Evolutionary conservation across 2,888 invertebrate genomes (phyloP), one percentile per base, ranked within the genome.

Genomic region (Parapristionchus giblindavisi): DNA sequence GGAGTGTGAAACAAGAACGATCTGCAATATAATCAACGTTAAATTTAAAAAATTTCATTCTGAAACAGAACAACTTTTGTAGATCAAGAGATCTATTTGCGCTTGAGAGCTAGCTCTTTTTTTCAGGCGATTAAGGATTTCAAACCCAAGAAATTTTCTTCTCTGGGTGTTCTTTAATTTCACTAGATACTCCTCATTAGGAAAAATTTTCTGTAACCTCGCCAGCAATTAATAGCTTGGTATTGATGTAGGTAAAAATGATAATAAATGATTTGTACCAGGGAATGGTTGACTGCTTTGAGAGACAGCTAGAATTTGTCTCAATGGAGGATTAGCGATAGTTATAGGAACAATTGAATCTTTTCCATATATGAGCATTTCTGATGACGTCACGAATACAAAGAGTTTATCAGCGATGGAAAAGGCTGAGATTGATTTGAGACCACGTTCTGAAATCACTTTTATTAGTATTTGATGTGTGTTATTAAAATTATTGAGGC

Each of bases 271-370:
- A 27, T 17, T 43, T 43, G 5, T 76, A 77, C 81, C 83, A 8
- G 87, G 87, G 75, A 85, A 87, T 2, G 87, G 87, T 72, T 87
- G 87, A 52, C 85, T 84, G 43, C 86, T 85, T 71, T 87, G 87
- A 24, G 84, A 84, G 17, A 83, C 86, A n/a, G 86, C 87, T n/a
- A 87, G 73, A 27, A 87, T 81, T 68, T 87, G 86, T 63, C 82
- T 76, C 38, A 87, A 65, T 6, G 87, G 87, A 14, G 85, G 84
- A 76, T 87, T 87, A 5, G 77, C 76, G 24, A 87, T 84, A 0
- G 85, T 78, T 4, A 87, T 82, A 0, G 83, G 84, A 14, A 80
- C 78, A n/a, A 84, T 76, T 14, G 77, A 54, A 38, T 73, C 73
- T 14, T 73, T 52, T 66, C 85, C 85, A 75, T 87, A 85, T 54